These are phyloP conservation scores for Dryomyza anilis DNA, from an alignment of 2,888 invertebrate species.

Conservation along the genomic window DNA sequence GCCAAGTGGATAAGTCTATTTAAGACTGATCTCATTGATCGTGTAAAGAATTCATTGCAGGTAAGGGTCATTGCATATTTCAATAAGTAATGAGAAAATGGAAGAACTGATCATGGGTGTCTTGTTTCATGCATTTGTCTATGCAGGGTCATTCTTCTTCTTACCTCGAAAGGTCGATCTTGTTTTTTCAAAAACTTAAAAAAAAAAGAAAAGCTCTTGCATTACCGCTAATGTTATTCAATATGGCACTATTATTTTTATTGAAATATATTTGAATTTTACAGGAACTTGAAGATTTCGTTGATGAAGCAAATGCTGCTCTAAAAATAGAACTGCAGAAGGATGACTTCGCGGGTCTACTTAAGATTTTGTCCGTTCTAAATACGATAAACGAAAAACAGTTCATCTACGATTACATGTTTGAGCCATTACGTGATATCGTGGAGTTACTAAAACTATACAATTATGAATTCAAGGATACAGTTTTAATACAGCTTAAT, in stretches of 20 bases:
- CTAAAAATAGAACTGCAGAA: constrained; percentile 76
- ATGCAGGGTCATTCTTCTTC: too few relatives aligned
- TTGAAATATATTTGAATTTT: too few relatives aligned
- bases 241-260: too few relatives aligned
- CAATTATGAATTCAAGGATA: constrained; percentile 85
- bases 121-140: too few relatives aligned
- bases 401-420: constrained; percentile 82
- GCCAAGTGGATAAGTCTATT: constrained; percentile 89
- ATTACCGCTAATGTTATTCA: too few relatives aligned
- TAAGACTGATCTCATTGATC: constrained; percentile 82
- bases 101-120: too few relatives aligned
- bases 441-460: constrained; percentile 84
- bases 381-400: constrained; percentile 79
- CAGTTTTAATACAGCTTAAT: constrained; percentile 71
- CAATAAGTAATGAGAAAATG: too few relatives aligned
- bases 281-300: constrained; percentile 79
- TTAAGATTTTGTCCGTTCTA: constrained; percentile 83
- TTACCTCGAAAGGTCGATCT: background rate
- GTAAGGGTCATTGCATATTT: too few relatives aligned
- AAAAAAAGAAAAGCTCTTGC: background rate
- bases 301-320: constrained; percentile 73
- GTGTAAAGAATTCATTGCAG: constrained; percentile 71
- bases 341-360: constrained; percentile 84
- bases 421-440: constrained; percentile 84
- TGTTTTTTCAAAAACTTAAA: background rate